Evolutionary conservation across 1,140 invertebrate genomes (phyloP).

Genomic region (Eriosoma lanigerum): DNA sequence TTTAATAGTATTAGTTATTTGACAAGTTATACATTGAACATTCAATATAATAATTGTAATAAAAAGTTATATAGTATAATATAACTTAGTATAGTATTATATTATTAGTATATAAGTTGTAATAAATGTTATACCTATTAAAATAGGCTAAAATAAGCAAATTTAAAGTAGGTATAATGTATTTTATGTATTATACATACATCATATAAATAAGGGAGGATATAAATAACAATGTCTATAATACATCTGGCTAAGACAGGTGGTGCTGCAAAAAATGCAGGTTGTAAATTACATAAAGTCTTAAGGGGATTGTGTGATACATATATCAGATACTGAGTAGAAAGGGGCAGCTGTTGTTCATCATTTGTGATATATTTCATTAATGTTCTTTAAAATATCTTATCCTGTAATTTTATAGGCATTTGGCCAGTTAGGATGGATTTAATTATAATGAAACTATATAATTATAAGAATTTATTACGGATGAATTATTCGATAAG

Average conservation of each 20-base stretch:
- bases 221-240: neutral
- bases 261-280: conserved; percentile 25
- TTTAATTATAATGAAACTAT: neutral
- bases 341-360: neutral
- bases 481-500: neutral
- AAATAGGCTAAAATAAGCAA: too few species aligned
- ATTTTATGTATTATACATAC: too few species aligned
- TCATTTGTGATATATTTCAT: neutral
- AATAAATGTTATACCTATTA: too few species aligned
- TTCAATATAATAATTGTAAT: too few species aligned
- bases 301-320: neutral
- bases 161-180: too few species aligned
- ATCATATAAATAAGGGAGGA: neutral
- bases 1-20: too few species aligned
- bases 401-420: neutral
- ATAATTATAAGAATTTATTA: neutral
- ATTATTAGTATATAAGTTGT: too few species aligned
- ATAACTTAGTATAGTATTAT: too few species aligned
- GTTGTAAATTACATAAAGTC: conserved; percentile 30
- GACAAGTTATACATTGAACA: too few species aligned
- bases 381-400: neutral
- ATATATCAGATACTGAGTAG: neutral
- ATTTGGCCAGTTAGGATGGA: too few species aligned
- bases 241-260: conserved; percentile 37
- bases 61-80: too few species aligned